Conservation (phyloP, 2,888 invertebrate species). For the Leucophenga montana region DNA sequence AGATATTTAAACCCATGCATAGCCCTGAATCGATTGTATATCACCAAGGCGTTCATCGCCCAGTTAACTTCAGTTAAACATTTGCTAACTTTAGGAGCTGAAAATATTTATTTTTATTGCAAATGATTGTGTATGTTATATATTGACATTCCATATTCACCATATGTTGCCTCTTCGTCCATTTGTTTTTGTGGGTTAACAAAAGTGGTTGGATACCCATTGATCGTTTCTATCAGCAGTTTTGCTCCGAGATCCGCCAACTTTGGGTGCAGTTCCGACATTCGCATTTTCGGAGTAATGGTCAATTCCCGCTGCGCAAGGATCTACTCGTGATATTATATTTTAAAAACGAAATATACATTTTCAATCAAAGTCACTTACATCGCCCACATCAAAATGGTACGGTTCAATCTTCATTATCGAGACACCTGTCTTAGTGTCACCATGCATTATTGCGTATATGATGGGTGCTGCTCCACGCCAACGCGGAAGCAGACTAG, state of each 20-base stretch:
- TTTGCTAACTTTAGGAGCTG: constrained; percentile 83
- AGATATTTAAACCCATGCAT: constrained; percentile 79
- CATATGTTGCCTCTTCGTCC: constrained; percentile 79
- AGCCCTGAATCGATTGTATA: constrained; percentile 83
- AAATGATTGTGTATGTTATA: not conserved
- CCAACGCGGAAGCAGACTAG: constrained; percentile 92
- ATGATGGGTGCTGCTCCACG: constrained; percentile 94
- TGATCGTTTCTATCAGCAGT: constrained; percentile 78
- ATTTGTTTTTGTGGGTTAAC: constrained; percentile 77
- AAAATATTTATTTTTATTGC: constrained; percentile 60
- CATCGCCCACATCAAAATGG: constrained; percentile 85
- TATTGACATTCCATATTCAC: constrained; percentile 73
- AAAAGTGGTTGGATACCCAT: constrained; percentile 77
- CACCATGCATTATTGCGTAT: constrained; percentile 88
- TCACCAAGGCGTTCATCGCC: constrained; percentile 78
- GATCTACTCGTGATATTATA: constrained; percentile 51
- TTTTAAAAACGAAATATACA: not conserved
- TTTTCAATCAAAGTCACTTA: constrained; percentile 54
- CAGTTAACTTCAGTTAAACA: constrained; percentile 79
- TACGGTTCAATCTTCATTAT: constrained; percentile 90
- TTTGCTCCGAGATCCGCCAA: constrained; percentile 82
- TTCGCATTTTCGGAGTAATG: constrained; percentile 77
- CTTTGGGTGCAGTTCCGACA: constrained; percentile 79
- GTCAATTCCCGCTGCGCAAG: constrained; percentile 75
- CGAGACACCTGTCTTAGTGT: constrained; percentile 85